A percentile compares a stretch with the other conserved stretches of the same genome.
These are phyloP conservation scores for Ylistrum balloti DNA, from an alignment of 1,140 invertebrate genomes.

Conservation along the genomic window DNA sequence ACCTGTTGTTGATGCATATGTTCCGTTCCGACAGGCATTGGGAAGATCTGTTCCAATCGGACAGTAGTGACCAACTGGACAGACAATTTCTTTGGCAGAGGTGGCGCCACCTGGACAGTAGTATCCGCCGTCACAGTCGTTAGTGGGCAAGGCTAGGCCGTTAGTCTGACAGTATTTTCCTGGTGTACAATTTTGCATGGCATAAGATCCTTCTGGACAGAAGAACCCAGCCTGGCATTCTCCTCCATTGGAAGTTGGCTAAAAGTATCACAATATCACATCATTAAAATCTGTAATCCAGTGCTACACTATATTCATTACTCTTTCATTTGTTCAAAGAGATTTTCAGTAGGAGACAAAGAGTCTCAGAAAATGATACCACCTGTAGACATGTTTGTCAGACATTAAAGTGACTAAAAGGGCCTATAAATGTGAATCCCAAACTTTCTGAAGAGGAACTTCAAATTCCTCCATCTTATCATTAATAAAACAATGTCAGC, in stretches of 20 bases:
- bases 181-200: constrained; percentile 73
- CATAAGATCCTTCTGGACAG: constrained; percentile 76
- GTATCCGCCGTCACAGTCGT: constrained; percentile 75
- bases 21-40: constrained; percentile 77
- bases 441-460: too few relatives aligned
- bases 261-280: constrained; percentile 32
- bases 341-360: too few relatives aligned
- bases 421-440: too few relatives aligned
- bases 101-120: constrained; percentile 77
- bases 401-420: too few relatives aligned
- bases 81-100: constrained; percentile 68
- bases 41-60: constrained; percentile 73
- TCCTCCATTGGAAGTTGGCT: constrained; percentile 75
- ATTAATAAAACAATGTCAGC: background rate
- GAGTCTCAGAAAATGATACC: too few relatives aligned
- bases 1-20: constrained; percentile 68
- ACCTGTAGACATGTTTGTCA: too few relatives aligned
- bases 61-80: constrained; percentile 78
- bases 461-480: too few relatives aligned
- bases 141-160: constrained; percentile 70
- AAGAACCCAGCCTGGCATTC: constrained; percentile 74
- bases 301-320: too few relatives aligned
- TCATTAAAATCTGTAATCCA: background rate
- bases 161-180: constrained; percentile 76
- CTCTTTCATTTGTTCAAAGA: too few relatives aligned